Evolutionary conservation across 2,888 invertebrate species (phyloP).

Genomic region (Pammene aurita): DNA sequence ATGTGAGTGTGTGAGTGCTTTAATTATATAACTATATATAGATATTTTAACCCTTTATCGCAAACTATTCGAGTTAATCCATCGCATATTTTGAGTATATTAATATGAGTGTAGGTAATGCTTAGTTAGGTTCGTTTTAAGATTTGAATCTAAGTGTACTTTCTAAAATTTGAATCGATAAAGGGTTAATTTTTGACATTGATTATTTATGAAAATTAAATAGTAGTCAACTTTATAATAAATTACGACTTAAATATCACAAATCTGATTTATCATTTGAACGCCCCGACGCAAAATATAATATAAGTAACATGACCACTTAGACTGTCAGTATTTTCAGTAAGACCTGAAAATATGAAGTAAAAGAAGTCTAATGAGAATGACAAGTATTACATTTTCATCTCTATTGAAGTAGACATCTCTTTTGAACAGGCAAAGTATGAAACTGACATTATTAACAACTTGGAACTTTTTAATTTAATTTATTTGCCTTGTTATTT

Average conservation of each 20-base stretch:
- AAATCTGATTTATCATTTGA: constrained; percentile 34
- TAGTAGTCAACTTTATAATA: constrained; percentile 33
- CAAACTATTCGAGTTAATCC: constrained; percentile 4
- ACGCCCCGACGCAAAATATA: constrained; percentile 8
- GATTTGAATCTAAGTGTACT: constrained; percentile 5
- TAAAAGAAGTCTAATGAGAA: too few relatives aligned
- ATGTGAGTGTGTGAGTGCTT: constrained; percentile 21
- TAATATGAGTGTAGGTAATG: not conserved
- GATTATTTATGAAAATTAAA: constrained; percentile 35
- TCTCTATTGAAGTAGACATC: too few relatives aligned
- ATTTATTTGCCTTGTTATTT: too few relatives aligned
- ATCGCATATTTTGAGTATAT: not conserved
- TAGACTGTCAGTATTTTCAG: too few relatives aligned
- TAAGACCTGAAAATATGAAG: too few relatives aligned
- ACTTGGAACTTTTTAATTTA: too few relatives aligned
- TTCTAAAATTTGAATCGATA: constrained; percentile 18
- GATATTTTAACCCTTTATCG: constrained; percentile 21
- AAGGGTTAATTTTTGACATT: constrained; percentile 30
- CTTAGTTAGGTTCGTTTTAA: not conserved
- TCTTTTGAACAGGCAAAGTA: too few relatives aligned
- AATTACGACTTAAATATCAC: constrained; percentile 36
- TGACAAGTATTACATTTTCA: too few relatives aligned
- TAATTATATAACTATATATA: constrained; percentile 15
- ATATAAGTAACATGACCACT: too few relatives aligned
- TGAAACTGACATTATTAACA: too few relatives aligned